These are phyloP conservation scores for Dendrocincla fuliginosa DNA, from an alignment of 2,797 vertebrate species.

Conservation along the genomic window DNA sequence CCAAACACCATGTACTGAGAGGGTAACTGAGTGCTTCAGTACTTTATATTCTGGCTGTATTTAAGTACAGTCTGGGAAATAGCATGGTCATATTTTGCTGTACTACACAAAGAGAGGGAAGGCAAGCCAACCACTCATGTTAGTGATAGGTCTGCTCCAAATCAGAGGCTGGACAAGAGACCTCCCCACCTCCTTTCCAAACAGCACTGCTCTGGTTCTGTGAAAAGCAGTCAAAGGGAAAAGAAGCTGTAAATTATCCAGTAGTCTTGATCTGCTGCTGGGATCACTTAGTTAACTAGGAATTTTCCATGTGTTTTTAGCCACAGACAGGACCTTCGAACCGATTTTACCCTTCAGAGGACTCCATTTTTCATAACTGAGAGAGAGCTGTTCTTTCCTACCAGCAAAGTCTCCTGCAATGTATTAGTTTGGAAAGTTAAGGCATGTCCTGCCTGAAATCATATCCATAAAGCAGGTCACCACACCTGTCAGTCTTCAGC, in stretches of 20 bases:
- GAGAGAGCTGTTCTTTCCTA: not conserved
- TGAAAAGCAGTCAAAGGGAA: not conserved
- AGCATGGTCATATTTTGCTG: not conserved
- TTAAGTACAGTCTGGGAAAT: not conserved
- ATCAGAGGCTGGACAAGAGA: not conserved
- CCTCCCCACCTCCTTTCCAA: not conserved
- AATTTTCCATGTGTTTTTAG: not conserved
- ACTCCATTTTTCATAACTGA: not conserved
- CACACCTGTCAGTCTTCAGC: not conserved
- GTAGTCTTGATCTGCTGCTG: not conserved
- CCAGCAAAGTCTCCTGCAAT: fast-evolving
- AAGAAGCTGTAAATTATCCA: not conserved
- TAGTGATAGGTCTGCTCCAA: not conserved
- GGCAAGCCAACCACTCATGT: fast-evolving
- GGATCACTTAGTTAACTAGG: not conserved
- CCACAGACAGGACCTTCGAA: not conserved
- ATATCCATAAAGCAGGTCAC: not conserved
- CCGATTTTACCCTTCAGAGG: not conserved
- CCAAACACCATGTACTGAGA: not conserved
- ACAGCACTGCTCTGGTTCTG: not conserved
- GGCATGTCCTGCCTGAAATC: not conserved
- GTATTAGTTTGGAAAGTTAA: not conserved
- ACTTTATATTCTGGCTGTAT: not conserved
- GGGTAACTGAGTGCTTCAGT: not conserved
- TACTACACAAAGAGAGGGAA: not conserved